These are phyloP conservation scores for Catharus ustulatus DNA, from an alignment of 2,797 vertebrate genomes.

Conservation along the genomic window DNA sequence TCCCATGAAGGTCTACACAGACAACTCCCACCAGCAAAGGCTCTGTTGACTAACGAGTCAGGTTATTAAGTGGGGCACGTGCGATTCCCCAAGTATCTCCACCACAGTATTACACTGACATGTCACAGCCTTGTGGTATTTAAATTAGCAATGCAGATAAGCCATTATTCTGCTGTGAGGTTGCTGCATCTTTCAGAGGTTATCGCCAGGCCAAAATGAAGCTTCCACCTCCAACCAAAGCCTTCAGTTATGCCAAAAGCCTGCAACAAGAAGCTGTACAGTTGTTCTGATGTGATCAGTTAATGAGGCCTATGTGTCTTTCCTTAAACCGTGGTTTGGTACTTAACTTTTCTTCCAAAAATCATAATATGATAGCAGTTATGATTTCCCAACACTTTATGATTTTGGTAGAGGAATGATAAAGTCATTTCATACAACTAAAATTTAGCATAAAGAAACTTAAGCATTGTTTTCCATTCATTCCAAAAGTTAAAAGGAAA, in stretches of 20 bases:
- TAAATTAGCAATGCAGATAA: not conserved
- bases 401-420: not conserved
- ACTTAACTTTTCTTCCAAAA: not conserved
- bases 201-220: not conserved
- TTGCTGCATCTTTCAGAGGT: not conserved
- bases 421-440: not conserved
- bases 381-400: not conserved
- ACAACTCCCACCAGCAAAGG: not conserved
- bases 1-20: not conserved
- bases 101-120: not conserved
- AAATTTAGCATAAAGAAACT: not conserved
- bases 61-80: not conserved
- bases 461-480: not conserved
- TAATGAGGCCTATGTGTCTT: not conserved
- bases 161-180: not conserved
- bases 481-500: not conserved
- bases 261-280: not conserved
- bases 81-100: not conserved
- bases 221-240: not conserved
- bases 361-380: not conserved
- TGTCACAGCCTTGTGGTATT: not conserved
- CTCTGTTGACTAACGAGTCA: not conserved
- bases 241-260: not conserved
- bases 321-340: not conserved
- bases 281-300: not conserved